Percentiles rank a stretch among this genome's conserved stretches.
phyloP scores from a whole-genome alignment of 2,888 invertebrate species.

The Seladonia tumulorum region DNA sequence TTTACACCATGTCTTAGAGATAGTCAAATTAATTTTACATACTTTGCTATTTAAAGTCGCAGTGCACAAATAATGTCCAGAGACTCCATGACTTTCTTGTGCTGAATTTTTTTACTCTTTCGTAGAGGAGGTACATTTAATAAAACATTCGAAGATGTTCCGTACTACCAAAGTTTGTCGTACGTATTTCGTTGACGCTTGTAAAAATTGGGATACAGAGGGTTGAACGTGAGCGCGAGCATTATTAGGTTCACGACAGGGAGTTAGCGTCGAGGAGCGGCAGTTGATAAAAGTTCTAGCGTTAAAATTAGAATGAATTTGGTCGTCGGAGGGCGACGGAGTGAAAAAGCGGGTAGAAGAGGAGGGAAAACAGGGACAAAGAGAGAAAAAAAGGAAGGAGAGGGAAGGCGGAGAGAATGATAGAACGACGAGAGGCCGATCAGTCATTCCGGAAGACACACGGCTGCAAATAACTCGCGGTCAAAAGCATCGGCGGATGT shows the following conservation, averaged over 20 bases:
- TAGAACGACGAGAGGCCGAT: conserved; percentile 33
- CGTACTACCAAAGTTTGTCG: too few species aligned
- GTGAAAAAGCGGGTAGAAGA: neutral
- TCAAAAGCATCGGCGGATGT: conserved; percentile 47
- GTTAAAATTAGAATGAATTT: neutral
- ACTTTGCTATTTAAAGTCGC: too few species aligned
- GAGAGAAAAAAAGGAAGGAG: conserved; percentile 10
- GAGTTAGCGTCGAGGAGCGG: neutral
- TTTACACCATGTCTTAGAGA: neutral
- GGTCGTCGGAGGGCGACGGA: neutral
- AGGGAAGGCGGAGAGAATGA: conserved; percentile 10
- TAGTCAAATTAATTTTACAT: too few species aligned
- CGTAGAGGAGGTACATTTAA: too few species aligned
- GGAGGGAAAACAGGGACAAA: neutral
- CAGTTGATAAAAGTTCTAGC: neutral
- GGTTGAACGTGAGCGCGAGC: neutral
- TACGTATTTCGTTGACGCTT: neutral
- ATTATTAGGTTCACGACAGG: neutral
- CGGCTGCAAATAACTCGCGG: conserved; percentile 48
- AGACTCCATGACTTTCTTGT: too few species aligned
- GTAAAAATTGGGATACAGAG: neutral
- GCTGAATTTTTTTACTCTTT: too few species aligned
- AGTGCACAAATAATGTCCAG: too few species aligned
- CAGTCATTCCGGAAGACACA: conserved; percentile 48
- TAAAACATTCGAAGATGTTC: neutral